Base-by-base conservation (phyloP, 35 echinoderm and acorn worm genomes). In the Diadema setosum region DNA sequence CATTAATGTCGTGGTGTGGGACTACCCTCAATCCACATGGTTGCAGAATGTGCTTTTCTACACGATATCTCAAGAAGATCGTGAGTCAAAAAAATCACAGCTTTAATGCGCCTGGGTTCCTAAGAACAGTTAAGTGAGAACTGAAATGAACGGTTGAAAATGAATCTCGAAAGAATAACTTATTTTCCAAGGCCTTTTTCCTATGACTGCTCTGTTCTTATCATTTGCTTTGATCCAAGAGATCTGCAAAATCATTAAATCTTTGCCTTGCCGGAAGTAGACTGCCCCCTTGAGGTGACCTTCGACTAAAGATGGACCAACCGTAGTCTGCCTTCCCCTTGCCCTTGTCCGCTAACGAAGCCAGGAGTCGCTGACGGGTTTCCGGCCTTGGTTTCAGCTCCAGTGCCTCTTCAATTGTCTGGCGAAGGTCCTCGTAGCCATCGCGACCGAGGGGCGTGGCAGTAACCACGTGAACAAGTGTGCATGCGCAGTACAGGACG, bases 371-470 rank as follows among this genome's bases (percentile, higher is more conserved):
- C 73, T 78, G 73, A 44, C 73, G 73, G 3, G 73, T 78, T 78
- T 78, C 36, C 73, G 73, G 73, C n/a, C 73, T 78, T 39, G 73
- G 73, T 78, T 78, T 78, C 2, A 41, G 35, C 73, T 78, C 35
- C 9, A 78, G 37, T 78, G 73, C 73, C 36, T 78, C 73, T 44
- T 78, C 73, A 14, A 78, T 5, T 25, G 73, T 42, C 39, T 44
- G 35, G 11, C 73, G 73, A 41, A 78, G 35, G 14, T 78, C 73
- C 0, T 44, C 73, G 73, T 78, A 78, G 4, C 73, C 73, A 14
- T 78, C 73, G 35, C 73, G 73, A 78, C 73, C 40, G 25, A 78
- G 33, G 73, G 73, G 73, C 40, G 73, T 78, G 73, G 73, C 73
- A 33, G 63, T 33, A 34, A 67, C 63, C 17, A 67, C 26, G 27